Percentiles rank a stretch among this genome's conserved stretches.
Conservation (phyloP, 2,888 invertebrate genomes). For the Orthosia cruda region DNA sequence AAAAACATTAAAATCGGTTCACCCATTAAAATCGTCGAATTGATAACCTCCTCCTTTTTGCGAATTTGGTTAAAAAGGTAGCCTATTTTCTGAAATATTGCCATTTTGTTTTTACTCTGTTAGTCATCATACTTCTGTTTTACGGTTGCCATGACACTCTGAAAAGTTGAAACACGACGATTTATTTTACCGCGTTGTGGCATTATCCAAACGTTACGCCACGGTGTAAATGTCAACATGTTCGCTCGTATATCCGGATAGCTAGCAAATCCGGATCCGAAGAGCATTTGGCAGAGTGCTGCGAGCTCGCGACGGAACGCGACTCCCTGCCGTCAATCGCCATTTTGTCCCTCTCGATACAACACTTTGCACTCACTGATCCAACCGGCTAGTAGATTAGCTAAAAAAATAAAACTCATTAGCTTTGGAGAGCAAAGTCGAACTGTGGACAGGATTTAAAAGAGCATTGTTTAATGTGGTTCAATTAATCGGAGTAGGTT, state of each 20-base stretch:
- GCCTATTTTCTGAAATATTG: no score
- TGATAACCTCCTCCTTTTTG: no score
- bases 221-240: slow-evolving; percentile 73
- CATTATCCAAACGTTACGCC: slow-evolving; percentile 23
- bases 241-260: slow-evolving; percentile 77
- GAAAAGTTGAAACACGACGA: no score
- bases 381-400: slow-evolving; percentile 67
- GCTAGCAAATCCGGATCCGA: slow-evolving; percentile 86
- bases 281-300: slow-evolving; percentile 88
- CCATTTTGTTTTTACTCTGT: no score
- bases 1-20: no score
- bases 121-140: no score
- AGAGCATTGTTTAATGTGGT: slow-evolving; percentile 24
- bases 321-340: slow-evolving; percentile 78
- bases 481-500: slow-evolving; percentile 8
- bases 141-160: no score
- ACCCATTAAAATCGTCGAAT: no score
- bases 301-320: slow-evolving; percentile 65
- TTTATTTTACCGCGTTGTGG: neutral
- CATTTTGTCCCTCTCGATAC: slow-evolving; percentile 85
- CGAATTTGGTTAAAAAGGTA: no score
- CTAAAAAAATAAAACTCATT: slow-evolving; percentile 67
- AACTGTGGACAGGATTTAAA: slow-evolving; percentile 25
- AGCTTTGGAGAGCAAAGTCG: slow-evolving; percentile 56
- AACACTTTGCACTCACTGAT: slow-evolving; percentile 88